phyloP scores from a whole-genome alignment of 2,888 invertebrate genomes.

The Frankliniella intonsa region DNA sequence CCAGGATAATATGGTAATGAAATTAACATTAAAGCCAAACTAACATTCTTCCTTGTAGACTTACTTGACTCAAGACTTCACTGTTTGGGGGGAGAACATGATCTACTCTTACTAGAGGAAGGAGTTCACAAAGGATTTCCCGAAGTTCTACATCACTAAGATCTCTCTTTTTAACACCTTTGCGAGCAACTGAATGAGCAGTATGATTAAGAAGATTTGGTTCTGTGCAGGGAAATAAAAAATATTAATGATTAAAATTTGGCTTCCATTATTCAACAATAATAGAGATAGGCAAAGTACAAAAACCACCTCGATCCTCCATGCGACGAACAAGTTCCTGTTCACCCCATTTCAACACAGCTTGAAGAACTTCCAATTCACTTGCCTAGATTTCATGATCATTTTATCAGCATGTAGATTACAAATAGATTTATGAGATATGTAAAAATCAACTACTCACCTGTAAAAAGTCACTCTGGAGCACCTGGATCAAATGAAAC shows the following conservation, averaged over 20 bases:
- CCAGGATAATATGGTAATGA: slow-evolving; percentile 20
- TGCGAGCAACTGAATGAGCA: slow-evolving; percentile 83
- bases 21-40: slow-evolving; percentile 29
- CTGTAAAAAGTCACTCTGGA: slow-evolving; percentile 55
- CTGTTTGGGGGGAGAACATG: slow-evolving; percentile 83
- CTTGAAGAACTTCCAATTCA: slow-evolving; percentile 82
- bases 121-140: slow-evolving; percentile 76
- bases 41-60: slow-evolving; percentile 3
- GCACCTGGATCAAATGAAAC: slow-evolving; percentile 65
- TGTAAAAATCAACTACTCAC: slow-evolving; percentile 64
- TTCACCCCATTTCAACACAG: slow-evolving; percentile 86
- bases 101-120: slow-evolving; percentile 81
- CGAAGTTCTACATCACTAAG: slow-evolving; percentile 78
- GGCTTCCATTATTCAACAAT: neutral
- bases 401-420: neutral
- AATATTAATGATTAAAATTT: slow-evolving; percentile 14
- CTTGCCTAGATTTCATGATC: slow-evolving; percentile 60
- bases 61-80: slow-evolving; percentile 67
- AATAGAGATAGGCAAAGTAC: neutral
- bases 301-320: slow-evolving; percentile 65
- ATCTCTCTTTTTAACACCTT: slow-evolving; percentile 76
- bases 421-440: slow-evolving; percentile 31
- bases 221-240: slow-evolving; percentile 52
- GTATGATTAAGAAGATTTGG: slow-evolving; percentile 88
- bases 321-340: slow-evolving; percentile 74